Conservation (phyloP, 1,140 invertebrate genomes). For the Drosophila punjabiensis region DNA sequence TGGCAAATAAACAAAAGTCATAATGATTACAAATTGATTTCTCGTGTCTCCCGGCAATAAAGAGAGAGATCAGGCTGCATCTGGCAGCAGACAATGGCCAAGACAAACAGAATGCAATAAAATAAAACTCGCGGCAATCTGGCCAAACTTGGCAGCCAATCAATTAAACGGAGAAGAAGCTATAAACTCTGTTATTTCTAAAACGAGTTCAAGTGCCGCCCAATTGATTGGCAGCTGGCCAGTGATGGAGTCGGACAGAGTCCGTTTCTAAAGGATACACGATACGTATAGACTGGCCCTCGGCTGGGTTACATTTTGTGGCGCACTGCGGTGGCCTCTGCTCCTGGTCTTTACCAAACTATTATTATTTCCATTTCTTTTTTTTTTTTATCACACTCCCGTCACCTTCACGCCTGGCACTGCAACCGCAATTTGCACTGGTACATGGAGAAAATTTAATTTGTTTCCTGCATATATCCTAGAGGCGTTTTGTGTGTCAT, state of each 20-base stretch:
- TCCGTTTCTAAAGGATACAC: neutral
- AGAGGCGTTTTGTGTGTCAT: constrained; percentile 80
- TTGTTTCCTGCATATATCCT: constrained; percentile 74
- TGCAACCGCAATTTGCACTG: constrained; percentile 59
- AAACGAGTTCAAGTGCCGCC: constrained; percentile 38
- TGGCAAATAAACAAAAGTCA: constrained; percentile 48
- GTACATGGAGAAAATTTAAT: constrained; percentile 64
- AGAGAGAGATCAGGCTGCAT: constrained; percentile 30
- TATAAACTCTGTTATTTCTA: constrained; percentile 61
- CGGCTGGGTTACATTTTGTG: constrained; percentile 37
- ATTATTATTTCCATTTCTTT: constrained; percentile 28
- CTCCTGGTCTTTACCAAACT: constrained; percentile 8
- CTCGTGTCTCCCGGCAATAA: constrained; percentile 28
- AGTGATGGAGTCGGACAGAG: constrained; percentile 27
- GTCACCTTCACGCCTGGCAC: constrained; percentile 30
- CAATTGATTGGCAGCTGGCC: constrained; percentile 67
- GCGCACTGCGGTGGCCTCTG: constrained; percentile 37
- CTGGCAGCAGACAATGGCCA: constrained; percentile 49
- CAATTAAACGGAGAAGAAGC: constrained; percentile 70
- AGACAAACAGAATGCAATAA: constrained; percentile 58
- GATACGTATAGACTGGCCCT: constrained; percentile 28
- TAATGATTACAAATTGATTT: constrained; percentile 75
- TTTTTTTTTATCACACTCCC: constrained; percentile 16
- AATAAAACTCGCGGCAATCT: constrained; percentile 72
- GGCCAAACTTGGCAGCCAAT: constrained; percentile 57